A percentile compares a stretch with the other conserved stretches of the same genome.
phyloP scores from a whole-genome alignment of 2,113 vertebrate species.

The Clupea harengus region DNA sequence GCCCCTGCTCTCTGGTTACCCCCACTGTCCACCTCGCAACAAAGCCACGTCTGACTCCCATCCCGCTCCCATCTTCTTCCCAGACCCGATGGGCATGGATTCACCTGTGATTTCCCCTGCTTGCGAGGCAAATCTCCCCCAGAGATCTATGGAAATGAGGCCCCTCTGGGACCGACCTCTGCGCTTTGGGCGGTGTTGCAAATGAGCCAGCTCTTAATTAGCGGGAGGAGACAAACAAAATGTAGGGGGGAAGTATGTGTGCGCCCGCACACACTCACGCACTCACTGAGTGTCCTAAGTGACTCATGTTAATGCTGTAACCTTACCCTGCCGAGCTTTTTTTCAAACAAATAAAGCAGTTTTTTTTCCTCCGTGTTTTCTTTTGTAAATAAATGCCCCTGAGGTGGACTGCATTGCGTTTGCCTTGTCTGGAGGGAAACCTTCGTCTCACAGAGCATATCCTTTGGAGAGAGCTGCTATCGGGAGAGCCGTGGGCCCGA shows the following conservation, averaged over 20 bases:
- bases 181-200: slow-evolving; percentile 63
- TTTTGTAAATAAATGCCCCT: slow-evolving; percentile 62
- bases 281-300: slow-evolving; percentile 61
- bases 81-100: slow-evolving; percentile 68
- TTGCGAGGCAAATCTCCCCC: slow-evolving; percentile 56
- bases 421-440: slow-evolving; percentile 40
- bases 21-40: slow-evolving; percentile 72
- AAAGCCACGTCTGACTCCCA: slow-evolving; percentile 71
- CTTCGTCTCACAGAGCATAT: slow-evolving; percentile 36
- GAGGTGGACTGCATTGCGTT: slow-evolving; percentile 51
- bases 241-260: slow-evolving; percentile 18
- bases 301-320: slow-evolving; percentile 92
- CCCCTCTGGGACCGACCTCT: slow-evolving; percentile 44
- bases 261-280: slow-evolving; percentile 27
- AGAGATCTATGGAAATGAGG: slow-evolving; percentile 71
- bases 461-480: slow-evolving; percentile 34
- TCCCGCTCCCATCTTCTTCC: slow-evolving; percentile 72
- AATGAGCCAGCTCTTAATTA: slow-evolving; percentile 69
- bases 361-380: slow-evolving; percentile 51
- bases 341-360: slow-evolving; percentile 52
- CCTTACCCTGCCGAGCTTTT: slow-evolving; percentile 60
- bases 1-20: slow-evolving; percentile 71
- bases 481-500: slow-evolving; percentile 58
- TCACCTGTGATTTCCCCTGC: slow-evolving; percentile 63
- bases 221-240: slow-evolving; percentile 54